Conservation (phyloP, 2,797 vertebrate species). For the Protonibea diacanthus region DNA sequence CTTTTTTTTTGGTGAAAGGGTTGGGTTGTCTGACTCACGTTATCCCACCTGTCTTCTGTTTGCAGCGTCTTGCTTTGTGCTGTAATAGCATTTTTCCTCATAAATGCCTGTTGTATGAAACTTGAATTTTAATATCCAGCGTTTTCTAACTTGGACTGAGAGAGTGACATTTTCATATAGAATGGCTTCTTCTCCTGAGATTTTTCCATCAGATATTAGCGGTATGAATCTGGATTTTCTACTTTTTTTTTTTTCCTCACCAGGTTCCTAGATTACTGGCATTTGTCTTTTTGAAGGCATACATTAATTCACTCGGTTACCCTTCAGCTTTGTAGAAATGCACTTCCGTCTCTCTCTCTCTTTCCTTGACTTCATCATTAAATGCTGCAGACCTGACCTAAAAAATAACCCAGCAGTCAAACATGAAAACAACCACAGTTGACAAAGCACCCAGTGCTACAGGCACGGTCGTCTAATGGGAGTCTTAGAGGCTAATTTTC, state of each 20-base stretch:
- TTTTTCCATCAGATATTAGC: constrained; percentile 16
- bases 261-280: constrained; percentile 31
- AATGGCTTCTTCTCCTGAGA: constrained; percentile 17
- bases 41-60: constrained; percentile 44
- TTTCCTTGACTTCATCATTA: constrained; percentile 47
- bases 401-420: constrained; percentile 44
- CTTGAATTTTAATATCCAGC: constrained; percentile 20
- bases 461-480: constrained; percentile 23
- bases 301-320: constrained; percentile 41
- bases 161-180: constrained; percentile 9
- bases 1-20: constrained; percentile 39
- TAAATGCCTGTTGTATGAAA: background rate
- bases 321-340: constrained; percentile 37
- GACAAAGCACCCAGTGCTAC: constrained; percentile 19
- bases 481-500: constrained; percentile 28
- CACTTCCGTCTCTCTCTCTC: constrained; percentile 28
- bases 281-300: constrained; percentile 42
- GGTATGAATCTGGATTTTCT: constrained; percentile 1
- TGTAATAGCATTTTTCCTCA: constrained; percentile 9
- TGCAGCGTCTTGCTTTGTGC: constrained; percentile 9
- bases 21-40: constrained; percentile 49
- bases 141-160: constrained; percentile 12
- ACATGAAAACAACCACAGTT: constrained; percentile 37
- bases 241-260: constrained; percentile 13
- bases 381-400: constrained; percentile 42